Base-by-base conservation (phyloP, 35 echinoderm and acorn worm genomes). In the Hemicentrotus pulcherrimus region DNA sequence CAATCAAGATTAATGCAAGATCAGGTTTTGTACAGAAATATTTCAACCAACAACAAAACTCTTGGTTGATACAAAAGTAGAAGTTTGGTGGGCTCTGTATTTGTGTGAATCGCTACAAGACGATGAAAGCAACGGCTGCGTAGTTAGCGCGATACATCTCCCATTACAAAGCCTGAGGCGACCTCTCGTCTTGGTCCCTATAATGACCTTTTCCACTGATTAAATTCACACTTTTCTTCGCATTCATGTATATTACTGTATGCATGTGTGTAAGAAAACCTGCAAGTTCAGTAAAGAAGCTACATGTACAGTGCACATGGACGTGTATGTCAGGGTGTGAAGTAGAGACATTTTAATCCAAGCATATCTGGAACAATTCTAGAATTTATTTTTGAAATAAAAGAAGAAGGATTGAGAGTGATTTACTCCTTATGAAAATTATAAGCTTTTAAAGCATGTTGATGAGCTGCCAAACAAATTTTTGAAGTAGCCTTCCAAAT, bases 181-280 rank as follows among this genome's bases (percentile, higher is more conserved):
- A 24, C 16, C 65, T 78, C 65, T 78, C 65, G 0, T 41, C 35
- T 55, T 55, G 65, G 65, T 78, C 22, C 65, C 65, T 78, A 78
- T 78, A 78, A 78, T 78, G 65, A 78, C 65, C 65, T 78, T 78
- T 78, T 78, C 65, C 65, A 78, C 65, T 78, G 65, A 78, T 78
- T 78, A 78, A 78, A 78, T 78, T 78, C 65, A 78, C 65, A 78
- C 65, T 78, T 78, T 78, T 78, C 28, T 78, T 18, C 35, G 35
- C 52, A 28, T 78, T n/a, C 22, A 78, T 24, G 24, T 78, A 59
- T 59, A 55, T 14, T 55, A 11, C 52, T 5, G 52, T 59, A 28
- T 78, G 61, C 61, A 70, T 70, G 28, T 28, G 19, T 78, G 65
- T 4, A 78, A n/a, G 19, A 28, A 28, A 78, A 28, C 65, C 24